Base-by-base conservation (phyloP, 2,113 vertebrate species). In the Lepus europaeus region DNA sequence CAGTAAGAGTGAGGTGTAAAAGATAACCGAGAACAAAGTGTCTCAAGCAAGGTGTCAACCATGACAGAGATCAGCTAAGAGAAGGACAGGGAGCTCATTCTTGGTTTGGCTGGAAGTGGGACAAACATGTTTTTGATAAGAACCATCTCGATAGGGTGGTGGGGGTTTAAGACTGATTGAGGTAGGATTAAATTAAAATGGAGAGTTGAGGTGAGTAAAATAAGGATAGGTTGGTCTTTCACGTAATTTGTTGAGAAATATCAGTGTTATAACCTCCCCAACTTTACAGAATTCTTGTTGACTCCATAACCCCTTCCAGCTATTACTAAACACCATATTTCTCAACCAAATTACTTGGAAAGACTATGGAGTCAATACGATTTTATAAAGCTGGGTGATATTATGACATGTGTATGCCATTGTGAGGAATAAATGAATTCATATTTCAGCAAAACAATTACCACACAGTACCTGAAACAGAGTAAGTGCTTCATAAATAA, bases 351-450 rank as follows among this genome's bases (percentile, higher is more conserved):
- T 39, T n/a, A 14, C 27, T 33, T 31, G 68, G 51, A 93, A 68
- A 36, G 64, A 0, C 6, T 81, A 27, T 1, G 23, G 23, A 4
- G 0, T 88, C 59, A 33, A 74, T 13, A 33, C 10, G 49, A 59
- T 74, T 92, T 90, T 85, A 25, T 90, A 74, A 87, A 89, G 64
- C 10, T 63, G 17, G 31, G 6, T 84, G 29, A 66, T 39, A 81
- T 9, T 23, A 59, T 63, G 61, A 74, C 33, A 33, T 13, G 11
- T 29, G 17, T 17, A 6, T 51, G n/a, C 8, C 39, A 25, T 51
- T 81, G 25, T 20, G 13, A 85, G 49, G 59, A 95, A 88, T 45
- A 74, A 80, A 84, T 66, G 45, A 77, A 66, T 90, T 70, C 20
- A 9, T 83, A 63, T 79, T 78, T 95, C 33, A 79, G 61, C n/a